A percentile compares a stretch with the other conserved stretches of the same genome.
These are phyloP conservation scores for Pygoscelis antarcticus DNA, from an alignment of 2,113 vertebrate species.

Conservation along the genomic window DNA sequence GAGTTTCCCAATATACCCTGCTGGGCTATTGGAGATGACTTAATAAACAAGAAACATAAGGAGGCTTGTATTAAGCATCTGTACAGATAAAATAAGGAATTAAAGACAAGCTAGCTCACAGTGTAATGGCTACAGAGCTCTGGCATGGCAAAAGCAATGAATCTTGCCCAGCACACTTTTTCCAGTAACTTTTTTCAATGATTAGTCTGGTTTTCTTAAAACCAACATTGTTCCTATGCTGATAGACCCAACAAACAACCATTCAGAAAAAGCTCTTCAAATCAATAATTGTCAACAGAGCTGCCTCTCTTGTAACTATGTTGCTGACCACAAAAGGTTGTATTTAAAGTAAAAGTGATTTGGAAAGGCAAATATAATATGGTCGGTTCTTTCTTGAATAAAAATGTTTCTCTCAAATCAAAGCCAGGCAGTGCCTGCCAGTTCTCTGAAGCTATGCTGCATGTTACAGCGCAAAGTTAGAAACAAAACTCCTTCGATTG, in stretches of 20 bases:
- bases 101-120: not conserved
- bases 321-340: not conserved
- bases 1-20: not conserved
- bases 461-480: not conserved
- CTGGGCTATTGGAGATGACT: not conserved
- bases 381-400: not conserved
- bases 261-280: not conserved
- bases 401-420: not conserved
- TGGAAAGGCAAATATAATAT: not conserved
- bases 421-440: not conserved
- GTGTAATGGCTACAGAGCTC: not conserved
- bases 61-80: conserved; percentile 1
- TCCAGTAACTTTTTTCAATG: not conserved
- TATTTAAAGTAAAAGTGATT: not conserved
- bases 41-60: not conserved
- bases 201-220: not conserved
- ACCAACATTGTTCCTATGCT: not conserved
- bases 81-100: not conserved
- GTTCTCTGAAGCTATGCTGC: not conserved
- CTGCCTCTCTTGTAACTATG: not conserved
- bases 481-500: not conserved
- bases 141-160: not conserved
- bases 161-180: not conserved
- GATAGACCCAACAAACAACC: not conserved
- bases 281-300: not conserved